A percentile compares a stretch with the other conserved stretches of the same genome.
phyloP scores from a whole-genome alignment of 2,113 vertebrate species.

The Rhinopomastus cyanomelas region DNA sequence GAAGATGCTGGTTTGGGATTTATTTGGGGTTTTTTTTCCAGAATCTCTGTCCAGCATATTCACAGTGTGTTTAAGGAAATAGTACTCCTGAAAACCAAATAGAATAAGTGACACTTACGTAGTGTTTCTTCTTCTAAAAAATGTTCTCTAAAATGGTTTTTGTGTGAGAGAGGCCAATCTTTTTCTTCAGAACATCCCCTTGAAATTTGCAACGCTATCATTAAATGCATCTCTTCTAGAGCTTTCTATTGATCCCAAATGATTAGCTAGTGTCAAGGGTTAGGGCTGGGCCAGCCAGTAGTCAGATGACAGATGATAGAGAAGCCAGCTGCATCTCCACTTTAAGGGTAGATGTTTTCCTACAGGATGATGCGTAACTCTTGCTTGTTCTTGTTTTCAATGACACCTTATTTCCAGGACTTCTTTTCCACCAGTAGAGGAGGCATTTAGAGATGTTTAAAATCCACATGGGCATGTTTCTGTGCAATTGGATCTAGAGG shows the following conservation, averaged over 20 bases:
- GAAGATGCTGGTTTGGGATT: not conserved
- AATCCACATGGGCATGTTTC: no score
- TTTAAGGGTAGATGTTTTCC: not conserved
- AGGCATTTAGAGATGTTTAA: no score
- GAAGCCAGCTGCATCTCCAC: not conserved
- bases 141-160: not conserved
- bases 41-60: not conserved
- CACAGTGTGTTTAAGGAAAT: not conserved
- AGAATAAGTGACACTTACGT: not conserved
- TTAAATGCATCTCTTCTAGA: not conserved
- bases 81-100: not conserved
- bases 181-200: not conserved
- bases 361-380: not conserved
- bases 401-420: not conserved
- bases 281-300: no score
- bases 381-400: not conserved
- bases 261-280: not conserved
- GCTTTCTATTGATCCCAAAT: not conserved
- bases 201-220: not conserved
- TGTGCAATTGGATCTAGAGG: no score
- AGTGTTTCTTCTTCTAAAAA: not conserved
- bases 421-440: fast-evolving
- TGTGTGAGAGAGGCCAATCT: not conserved
- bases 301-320: not conserved
- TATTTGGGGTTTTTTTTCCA: fast-evolving